phyloP scores from a whole-genome alignment of 2,113 vertebrate genomes.

The Pyxicephalus adspersus region DNA sequence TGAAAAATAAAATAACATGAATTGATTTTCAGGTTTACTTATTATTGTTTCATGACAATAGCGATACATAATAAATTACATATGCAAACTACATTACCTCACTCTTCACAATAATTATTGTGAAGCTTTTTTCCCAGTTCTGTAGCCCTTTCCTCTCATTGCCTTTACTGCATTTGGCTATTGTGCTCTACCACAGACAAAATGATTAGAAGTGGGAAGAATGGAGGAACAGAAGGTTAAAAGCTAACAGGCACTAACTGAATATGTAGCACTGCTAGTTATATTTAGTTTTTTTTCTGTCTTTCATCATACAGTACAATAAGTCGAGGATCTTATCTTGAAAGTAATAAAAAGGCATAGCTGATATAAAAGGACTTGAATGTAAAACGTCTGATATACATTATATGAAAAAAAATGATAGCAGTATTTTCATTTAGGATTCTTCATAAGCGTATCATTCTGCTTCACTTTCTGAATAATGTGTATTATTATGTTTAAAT shows the following conservation, averaged over 20 bases:
- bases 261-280: not conserved
- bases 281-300: not conserved
- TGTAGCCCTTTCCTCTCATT: not conserved
- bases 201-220: constrained; percentile 20
- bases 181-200: constrained; percentile 5
- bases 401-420: not conserved
- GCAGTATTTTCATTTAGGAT: not conserved
- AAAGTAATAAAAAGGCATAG: not conserved
- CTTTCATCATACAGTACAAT: constrained; percentile 1
- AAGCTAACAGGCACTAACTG: constrained; percentile 3
- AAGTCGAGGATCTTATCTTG: not conserved
- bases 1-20: too few species aligned
- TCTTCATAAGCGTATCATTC: not conserved
- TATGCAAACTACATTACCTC: too few species aligned
- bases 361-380: not conserved
- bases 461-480: constrained; percentile 1
- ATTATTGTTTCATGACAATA: too few species aligned
- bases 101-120: too few species aligned
- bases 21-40: too few species aligned
- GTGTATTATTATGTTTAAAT: not conserved
- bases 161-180: not conserved
- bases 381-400: not conserved
- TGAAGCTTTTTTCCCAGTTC: not conserved
- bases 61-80: too few species aligned
- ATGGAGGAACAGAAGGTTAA: constrained; percentile 36